Evolutionary conservation across 2,888 invertebrate genomes (phyloP).

Genomic region (Drosophila anomalipes): DNA sequence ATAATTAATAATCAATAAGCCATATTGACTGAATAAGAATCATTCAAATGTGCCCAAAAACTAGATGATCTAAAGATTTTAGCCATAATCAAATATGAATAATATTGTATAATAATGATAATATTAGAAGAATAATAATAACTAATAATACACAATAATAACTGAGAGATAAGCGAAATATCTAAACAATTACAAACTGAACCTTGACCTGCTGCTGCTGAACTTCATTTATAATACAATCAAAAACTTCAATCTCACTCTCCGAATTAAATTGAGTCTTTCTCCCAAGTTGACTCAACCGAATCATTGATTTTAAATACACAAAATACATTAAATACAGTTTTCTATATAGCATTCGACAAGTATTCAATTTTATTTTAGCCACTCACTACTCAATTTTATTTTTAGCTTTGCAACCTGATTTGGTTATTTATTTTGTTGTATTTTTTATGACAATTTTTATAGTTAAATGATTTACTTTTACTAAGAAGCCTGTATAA

Average conservation of each 20-base stretch:
- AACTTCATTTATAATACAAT: background rate
- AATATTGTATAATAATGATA: background rate
- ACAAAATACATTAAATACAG: background rate
- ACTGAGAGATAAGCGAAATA: background rate
- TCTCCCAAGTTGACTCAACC: background rate
- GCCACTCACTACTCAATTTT: background rate
- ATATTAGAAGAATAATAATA: background rate
- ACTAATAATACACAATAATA: background rate
- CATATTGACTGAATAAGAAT: background rate
- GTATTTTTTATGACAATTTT: constrained; percentile 12
- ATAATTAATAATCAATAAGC: background rate
- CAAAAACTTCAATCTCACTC: background rate
- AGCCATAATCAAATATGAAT: background rate
- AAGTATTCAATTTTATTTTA: background rate
- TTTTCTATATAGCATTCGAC: background rate
- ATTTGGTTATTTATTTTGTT: background rate
- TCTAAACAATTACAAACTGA: background rate
- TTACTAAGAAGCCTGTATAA: constrained; percentile 1
- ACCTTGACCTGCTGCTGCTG: constrained; percentile 14
- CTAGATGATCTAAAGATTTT: background rate
- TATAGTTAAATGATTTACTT: constrained; percentile 26
- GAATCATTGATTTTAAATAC: background rate
- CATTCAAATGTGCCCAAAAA: background rate
- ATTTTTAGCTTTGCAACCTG: background rate
- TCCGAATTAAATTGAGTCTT: background rate